Evolutionary conservation across 2,888 invertebrate species (phyloP).

Genomic region (Caenorhabditis sp.): DNA sequence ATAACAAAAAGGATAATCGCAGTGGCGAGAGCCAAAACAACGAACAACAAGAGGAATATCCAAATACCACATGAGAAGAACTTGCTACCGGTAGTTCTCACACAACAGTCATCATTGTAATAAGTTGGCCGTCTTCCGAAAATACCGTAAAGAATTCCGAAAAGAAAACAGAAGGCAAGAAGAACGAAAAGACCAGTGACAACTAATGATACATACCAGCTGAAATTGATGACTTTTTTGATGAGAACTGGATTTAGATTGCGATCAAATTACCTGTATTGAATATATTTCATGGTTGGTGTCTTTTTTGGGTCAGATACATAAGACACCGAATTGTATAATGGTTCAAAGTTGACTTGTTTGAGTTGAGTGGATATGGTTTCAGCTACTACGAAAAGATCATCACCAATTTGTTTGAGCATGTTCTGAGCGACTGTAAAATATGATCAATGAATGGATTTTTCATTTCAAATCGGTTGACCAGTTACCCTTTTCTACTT

Average conservation of each 20-base stretch:
- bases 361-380: constrained; percentile 60
- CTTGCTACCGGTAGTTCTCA: constrained; percentile 72
- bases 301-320: constrained; percentile 54
- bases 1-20: constrained; percentile 59
- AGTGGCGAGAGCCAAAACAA: constrained; percentile 55
- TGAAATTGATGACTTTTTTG: constrained; percentile 46
- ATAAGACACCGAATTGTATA: constrained; percentile 58
- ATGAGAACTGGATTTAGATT: background rate
- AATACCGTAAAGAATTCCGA: constrained; percentile 73
- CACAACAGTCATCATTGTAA: constrained; percentile 73
- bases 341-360: constrained; percentile 60
- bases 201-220: constrained; percentile 73
- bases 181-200: constrained; percentile 71
- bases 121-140: constrained; percentile 73
- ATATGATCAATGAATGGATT: background rate
- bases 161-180: constrained; percentile 71
- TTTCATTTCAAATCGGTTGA: no score
- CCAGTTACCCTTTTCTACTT: no score
- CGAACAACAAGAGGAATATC: constrained; percentile 56
- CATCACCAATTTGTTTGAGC: constrained; percentile 57
- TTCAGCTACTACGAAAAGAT: constrained; percentile 62
- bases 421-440: constrained; percentile 53
- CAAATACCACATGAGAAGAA: constrained; percentile 71
- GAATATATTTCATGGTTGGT: constrained; percentile 46
- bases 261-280: constrained; percentile 48